Evolutionary conservation across 2,797 vertebrate species (phyloP).

Genomic region (Neopelma chrysocephalum): DNA sequence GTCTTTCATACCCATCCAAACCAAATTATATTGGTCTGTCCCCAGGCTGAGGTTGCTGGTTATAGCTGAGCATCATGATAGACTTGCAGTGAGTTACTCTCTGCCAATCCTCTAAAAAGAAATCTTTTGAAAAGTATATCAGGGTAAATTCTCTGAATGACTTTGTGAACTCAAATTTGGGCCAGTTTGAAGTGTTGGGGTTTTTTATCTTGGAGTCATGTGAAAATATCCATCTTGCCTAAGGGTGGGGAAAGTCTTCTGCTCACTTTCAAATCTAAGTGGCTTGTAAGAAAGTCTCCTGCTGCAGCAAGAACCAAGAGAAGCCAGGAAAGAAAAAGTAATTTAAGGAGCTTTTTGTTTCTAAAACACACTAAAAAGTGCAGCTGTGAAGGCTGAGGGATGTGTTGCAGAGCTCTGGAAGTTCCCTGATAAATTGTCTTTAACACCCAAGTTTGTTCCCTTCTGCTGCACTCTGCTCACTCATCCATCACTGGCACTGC

Average conservation of each 20-base stretch:
- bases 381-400: background rate
- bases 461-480: background rate
- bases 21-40: background rate
- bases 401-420: background rate
- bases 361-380: background rate
- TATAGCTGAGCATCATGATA: background rate
- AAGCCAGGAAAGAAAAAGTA: background rate
- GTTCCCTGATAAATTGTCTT: background rate
- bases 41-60: background rate
- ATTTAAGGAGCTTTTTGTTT: background rate
- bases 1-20: fast-evolving
- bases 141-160: background rate
- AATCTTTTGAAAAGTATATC: background rate
- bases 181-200: background rate
- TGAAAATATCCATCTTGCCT: background rate
- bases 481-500: background rate
- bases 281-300: background rate
- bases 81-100: background rate
- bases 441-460: background rate
- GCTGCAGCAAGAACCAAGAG: background rate
- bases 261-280: background rate
- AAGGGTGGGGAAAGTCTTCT: background rate
- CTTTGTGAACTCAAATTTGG: background rate
- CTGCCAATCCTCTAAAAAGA: background rate
- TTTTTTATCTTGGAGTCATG: background rate